These are phyloP conservation scores for Caenorhabditis becei DNA, from an alignment of 2,888 invertebrate species.

Conservation along the genomic window DNA sequence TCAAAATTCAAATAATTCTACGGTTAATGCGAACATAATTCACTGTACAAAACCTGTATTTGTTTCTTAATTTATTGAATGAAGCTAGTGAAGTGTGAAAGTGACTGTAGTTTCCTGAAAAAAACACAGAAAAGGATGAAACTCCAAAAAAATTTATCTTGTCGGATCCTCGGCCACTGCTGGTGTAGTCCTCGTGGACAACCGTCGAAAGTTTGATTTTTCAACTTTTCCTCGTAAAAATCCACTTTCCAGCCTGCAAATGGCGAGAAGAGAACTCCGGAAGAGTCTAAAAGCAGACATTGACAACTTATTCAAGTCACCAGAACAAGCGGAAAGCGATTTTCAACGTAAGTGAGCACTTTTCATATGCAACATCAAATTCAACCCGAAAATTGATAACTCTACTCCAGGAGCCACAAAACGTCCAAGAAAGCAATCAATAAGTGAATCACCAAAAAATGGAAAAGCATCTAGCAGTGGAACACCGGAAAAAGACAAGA, in stretches of 20 bases:
- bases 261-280: slow-evolving; percentile 32
- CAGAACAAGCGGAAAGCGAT: slow-evolving; percentile 18
- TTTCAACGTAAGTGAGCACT: neutral
- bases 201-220: neutral
- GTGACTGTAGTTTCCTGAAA: too few species aligned
- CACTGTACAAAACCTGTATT: neutral
- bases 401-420: slow-evolving; percentile 33
- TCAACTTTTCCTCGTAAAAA: neutral
- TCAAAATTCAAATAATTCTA: too few species aligned
- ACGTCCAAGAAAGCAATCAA: neutral
- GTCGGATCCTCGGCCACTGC: too few species aligned
- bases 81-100: too few species aligned
- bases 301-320: slow-evolving; percentile 38
- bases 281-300: slow-evolving; percentile 36
- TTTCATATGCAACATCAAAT: too few species aligned
- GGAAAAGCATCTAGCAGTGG: neutral
- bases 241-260: neutral
- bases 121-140: too few species aligned
- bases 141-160: too few species aligned
- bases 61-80: neutral
- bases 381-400: too few species aligned
- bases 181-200: neutral
- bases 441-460: neutral
- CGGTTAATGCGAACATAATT: too few species aligned
- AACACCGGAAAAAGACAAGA: neutral